phyloP scores from a whole-genome alignment of 2,113 vertebrate genomes.

The Daubentonia madagascariensis region DNA sequence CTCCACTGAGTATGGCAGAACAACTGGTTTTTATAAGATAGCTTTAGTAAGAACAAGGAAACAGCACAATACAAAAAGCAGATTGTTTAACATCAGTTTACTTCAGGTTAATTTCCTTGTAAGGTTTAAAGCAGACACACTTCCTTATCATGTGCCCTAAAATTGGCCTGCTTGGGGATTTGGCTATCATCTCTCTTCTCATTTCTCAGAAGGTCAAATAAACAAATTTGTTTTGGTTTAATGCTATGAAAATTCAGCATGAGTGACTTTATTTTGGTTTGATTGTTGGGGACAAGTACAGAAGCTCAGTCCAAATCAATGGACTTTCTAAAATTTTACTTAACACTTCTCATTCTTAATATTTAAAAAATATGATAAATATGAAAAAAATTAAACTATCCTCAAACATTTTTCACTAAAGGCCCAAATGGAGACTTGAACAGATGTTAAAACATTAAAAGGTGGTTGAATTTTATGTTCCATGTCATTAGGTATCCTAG shows the following conservation, averaged over 20 bases:
- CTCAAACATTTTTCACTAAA: neutral
- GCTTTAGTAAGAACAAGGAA: neutral
- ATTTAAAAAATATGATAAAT: neutral
- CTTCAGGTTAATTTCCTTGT: neutral
- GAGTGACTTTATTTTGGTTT: neutral
- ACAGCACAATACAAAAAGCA: neutral
- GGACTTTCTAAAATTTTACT: neutral
- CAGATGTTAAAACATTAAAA: constrained; percentile 16
- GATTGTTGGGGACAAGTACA: neutral
- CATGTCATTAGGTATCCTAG: neutral
- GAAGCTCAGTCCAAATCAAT: neutral
- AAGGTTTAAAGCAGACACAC: neutral
- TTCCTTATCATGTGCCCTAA: neutral
- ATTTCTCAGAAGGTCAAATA: neutral
- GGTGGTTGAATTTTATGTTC: neutral
- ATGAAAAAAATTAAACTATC: neutral
- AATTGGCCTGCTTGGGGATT: neutral
- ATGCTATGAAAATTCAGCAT: neutral
- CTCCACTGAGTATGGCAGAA: too few species aligned
- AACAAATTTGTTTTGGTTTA: neutral
- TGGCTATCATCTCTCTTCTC: neutral
- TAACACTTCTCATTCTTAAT: neutral
- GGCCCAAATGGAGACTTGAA: neutral
- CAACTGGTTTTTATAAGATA: neutral
- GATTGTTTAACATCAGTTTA: neutral